These are phyloP conservation scores for Aphodius sticticus DNA, from an alignment of 2,888 invertebrate species.

Conservation along the genomic window DNA sequence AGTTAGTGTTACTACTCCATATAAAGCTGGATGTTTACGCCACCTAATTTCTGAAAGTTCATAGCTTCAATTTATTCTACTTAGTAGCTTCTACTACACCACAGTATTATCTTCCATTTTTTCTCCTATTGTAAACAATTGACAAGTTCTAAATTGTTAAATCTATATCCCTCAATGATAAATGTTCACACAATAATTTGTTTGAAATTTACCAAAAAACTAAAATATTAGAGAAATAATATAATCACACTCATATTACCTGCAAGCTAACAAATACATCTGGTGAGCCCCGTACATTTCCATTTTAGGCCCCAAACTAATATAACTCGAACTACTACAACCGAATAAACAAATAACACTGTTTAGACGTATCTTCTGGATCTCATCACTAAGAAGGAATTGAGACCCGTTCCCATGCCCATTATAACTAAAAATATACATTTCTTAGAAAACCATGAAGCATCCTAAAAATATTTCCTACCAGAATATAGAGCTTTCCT, in stretches of 20 bases:
- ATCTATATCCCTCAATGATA: too few relatives aligned
- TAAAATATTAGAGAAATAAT: too few relatives aligned
- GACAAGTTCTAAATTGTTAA: too few relatives aligned
- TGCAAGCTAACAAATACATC: conserved; percentile 60
- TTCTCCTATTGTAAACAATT: too few relatives aligned
- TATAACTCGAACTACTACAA: conserved; percentile 64
- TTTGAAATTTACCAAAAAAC: too few relatives aligned
- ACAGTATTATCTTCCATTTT: too few relatives aligned
- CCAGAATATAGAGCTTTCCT: conserved; percentile 67
- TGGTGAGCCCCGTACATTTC: conserved; percentile 61
- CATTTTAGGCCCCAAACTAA: conserved; percentile 59
- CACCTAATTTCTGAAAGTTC: too few relatives aligned
- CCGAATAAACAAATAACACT: conserved; percentile 73
- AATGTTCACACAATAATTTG: too few relatives aligned
- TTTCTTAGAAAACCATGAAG: conserved; percentile 13
- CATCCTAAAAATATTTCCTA: conserved; percentile 54
- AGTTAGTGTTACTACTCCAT: too few relatives aligned
- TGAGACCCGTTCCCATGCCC: conserved; percentile 75
- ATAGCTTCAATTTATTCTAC: too few relatives aligned
- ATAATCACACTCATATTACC: conserved; percentile 44
- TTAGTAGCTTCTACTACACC: too few relatives aligned
- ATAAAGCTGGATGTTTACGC: too few relatives aligned
- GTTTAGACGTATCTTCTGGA: conserved; percentile 65
- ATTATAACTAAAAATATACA: conserved; percentile 64
- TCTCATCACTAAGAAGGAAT: conserved; percentile 64